These are phyloP conservation scores for Macaca fascicularis DNA, from an alignment of 2,113 vertebrate species.

Conservation along the genomic window DNA sequence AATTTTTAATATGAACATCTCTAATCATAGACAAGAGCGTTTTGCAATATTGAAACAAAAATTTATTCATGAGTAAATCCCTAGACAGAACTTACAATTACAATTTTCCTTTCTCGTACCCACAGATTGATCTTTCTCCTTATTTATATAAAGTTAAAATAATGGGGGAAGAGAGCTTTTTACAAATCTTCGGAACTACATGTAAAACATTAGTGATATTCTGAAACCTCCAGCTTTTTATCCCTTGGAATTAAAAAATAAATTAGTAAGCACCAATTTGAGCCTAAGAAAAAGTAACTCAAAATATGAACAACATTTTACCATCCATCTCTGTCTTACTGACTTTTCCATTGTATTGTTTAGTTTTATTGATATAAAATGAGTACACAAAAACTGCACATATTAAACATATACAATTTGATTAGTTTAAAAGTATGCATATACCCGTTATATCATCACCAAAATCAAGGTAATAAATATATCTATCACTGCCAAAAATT, in stretches of 20 bases:
- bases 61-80: not conserved
- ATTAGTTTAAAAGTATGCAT: accelerated
- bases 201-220: not conserved
- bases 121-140: not conserved
- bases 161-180: not conserved
- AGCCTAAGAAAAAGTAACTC: not conserved
- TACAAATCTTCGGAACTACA: not conserved
- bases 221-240: not conserved
- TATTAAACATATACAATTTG: accelerated
- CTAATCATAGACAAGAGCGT: not conserved
- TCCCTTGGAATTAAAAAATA: not conserved
- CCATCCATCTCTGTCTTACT: not conserved
- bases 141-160: not conserved
- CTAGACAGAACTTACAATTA: not conserved
- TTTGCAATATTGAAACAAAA: not conserved
- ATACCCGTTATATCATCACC: accelerated
- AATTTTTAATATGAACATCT: not conserved
- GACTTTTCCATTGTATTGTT: not conserved
- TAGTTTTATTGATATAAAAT: not conserved
- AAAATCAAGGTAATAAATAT: accelerated
- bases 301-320: not conserved
- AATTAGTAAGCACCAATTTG: not conserved
- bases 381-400: accelerated
- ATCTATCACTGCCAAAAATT: not conserved
- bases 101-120: not conserved